These are phyloP conservation scores for Rutpela maculata DNA, from an alignment of 2,888 invertebrate genomes.

Conservation along the genomic window DNA sequence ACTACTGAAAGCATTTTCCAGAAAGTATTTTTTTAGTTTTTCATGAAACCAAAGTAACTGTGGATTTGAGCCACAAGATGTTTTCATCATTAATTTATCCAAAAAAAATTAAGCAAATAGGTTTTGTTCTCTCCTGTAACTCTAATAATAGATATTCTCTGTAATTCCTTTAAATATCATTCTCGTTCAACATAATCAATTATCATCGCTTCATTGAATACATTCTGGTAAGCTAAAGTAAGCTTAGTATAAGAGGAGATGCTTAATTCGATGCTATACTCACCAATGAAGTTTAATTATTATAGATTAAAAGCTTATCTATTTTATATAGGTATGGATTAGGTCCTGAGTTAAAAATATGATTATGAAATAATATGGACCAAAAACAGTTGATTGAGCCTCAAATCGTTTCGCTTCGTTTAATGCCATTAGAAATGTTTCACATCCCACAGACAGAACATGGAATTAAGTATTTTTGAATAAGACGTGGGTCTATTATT, in stretches of 20 bases:
- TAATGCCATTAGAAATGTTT: background rate
- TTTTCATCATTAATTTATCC: background rate
- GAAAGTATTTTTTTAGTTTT: too few relatives aligned
- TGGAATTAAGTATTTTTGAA: background rate
- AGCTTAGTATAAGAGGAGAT: background rate
- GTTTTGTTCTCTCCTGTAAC: background rate
- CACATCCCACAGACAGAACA: background rate
- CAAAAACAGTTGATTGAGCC: background rate
- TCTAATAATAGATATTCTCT: background rate
- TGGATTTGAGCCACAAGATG: background rate
- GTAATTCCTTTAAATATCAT: background rate
- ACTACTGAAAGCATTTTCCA: too few relatives aligned
- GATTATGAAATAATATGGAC: background rate
- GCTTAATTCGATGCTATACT: background rate
- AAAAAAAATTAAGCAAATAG: background rate
- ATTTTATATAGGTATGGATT: constrained; percentile 7
- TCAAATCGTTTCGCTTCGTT: background rate
- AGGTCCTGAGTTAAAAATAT: background rate
- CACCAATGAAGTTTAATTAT: background rate
- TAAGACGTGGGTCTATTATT: background rate
- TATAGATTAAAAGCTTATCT: constrained; percentile 7
- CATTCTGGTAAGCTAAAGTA: background rate
- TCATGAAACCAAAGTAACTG: too few relatives aligned
- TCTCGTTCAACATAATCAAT: background rate
- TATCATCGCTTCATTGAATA: background rate